Conservation (phyloP, 2,888 invertebrate species). For the Sycophila texana region DNA sequence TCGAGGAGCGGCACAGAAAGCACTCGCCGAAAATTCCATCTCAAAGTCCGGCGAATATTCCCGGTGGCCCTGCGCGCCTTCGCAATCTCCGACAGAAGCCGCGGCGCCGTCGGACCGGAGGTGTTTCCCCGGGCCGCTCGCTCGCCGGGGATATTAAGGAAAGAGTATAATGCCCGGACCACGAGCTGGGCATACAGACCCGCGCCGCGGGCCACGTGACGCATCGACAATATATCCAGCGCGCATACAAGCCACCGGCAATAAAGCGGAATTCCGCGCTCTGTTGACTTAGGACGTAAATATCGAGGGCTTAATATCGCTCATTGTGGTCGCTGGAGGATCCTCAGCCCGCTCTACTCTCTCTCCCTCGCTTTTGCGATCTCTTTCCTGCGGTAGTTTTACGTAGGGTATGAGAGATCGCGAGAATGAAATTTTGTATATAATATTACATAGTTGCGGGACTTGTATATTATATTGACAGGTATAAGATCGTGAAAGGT, state of each 20-base stretch:
- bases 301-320: conserved; percentile 71
- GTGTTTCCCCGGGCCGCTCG: conserved; percentile 27
- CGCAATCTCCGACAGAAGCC: conserved; percentile 7
- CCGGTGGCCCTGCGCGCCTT: background rate
- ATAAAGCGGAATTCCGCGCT: conserved; percentile 70
- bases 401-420: background rate
- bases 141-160: conserved; percentile 44
- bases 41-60: background rate
- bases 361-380: background rate
- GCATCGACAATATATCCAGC: conserved; percentile 50
- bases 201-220: conserved; percentile 44
- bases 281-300: conserved; percentile 71
- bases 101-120: conserved; percentile 4
- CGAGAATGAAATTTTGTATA: conserved; percentile 43
- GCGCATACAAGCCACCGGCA: conserved; percentile 57
- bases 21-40: no score
- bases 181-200: background rate
- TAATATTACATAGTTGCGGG: no score
- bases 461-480: no score
- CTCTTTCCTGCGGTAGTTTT: conserved; percentile 15
- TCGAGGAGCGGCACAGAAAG: no score
- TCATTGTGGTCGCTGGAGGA: conserved; percentile 64
- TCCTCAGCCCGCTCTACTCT: background rate
- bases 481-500: no score
- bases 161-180: conserved; percentile 44